Conservation (phyloP, 2,797 vertebrate species). For the Hipposideros larvatus region DNA sequence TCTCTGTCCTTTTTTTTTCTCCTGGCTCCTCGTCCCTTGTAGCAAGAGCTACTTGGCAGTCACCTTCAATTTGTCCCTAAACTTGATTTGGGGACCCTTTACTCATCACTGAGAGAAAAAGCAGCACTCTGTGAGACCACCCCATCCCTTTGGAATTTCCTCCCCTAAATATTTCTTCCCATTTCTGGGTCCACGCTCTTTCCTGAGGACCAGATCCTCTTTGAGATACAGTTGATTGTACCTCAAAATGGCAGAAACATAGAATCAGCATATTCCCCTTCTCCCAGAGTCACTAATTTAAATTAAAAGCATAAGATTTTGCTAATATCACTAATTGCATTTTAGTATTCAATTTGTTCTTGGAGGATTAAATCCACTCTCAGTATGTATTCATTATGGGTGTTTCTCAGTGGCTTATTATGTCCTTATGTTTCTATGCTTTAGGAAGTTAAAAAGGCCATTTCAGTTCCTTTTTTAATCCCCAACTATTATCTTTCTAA, state of each 20-base stretch:
- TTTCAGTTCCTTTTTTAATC: conserved; percentile 67
- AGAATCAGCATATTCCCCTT: neutral
- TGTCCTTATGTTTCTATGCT: neutral
- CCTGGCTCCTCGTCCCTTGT: neutral
- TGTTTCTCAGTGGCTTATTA: neutral
- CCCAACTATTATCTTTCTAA: conserved; percentile 79
- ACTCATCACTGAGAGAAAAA: neutral
- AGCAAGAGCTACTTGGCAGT: neutral
- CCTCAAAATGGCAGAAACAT: conserved; percentile 25
- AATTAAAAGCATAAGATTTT: conserved; percentile 60
- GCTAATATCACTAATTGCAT: neutral
- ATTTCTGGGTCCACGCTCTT: neutral
- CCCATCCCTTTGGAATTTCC: neutral
- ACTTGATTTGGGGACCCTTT: neutral
- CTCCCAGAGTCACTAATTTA: conserved; percentile 19
- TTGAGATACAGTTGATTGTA: neutral
- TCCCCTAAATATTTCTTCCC: neutral
- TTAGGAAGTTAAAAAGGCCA: conserved; percentile 51
- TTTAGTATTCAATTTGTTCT: conserved; percentile 58
- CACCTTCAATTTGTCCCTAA: neutral
- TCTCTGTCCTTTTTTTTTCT: neutral
- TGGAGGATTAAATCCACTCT: conserved; percentile 10
- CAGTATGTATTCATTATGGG: conserved; percentile 44
- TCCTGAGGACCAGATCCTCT: neutral
- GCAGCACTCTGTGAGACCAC: neutral